phyloP scores from a whole-genome alignment of 2,888 invertebrate genomes.

The Julus scandinavius region DNA sequence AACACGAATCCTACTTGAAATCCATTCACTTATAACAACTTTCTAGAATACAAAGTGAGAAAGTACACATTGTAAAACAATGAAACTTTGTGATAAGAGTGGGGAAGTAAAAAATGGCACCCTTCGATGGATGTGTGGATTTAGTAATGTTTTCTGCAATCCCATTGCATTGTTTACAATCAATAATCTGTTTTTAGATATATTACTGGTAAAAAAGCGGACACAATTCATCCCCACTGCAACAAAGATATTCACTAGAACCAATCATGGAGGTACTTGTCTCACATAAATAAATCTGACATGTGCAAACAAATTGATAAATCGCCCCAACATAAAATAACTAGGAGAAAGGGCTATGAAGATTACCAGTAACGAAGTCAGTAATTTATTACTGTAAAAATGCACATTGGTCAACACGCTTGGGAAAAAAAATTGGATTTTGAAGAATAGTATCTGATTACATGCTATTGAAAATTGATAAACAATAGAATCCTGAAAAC shows the following conservation, averaged over 20 bases:
- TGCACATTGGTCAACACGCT: background rate
- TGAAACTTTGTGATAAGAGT: background rate
- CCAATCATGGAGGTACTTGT: background rate
- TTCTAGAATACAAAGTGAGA: too few species aligned
- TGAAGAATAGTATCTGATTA: background rate
- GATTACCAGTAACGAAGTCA: background rate
- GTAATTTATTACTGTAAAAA: slow-evolving; percentile 22
- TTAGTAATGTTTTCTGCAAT: background rate
- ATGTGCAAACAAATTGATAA: slow-evolving; percentile 12
- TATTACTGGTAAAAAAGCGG: background rate
- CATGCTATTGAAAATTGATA: background rate
- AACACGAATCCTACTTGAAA: too few species aligned
- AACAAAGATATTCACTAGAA: background rate
- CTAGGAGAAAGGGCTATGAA: background rate
- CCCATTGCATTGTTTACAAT: background rate
- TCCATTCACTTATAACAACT: too few species aligned
- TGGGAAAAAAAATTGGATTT: background rate
- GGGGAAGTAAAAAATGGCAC: background rate
- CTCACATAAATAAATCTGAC: background rate
- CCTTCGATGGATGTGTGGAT: background rate
- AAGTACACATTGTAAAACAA: background rate
- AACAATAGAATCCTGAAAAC: too few species aligned
- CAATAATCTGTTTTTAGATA: background rate
- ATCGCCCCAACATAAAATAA: background rate
- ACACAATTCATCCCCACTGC: too few species aligned